Evolutionary conservation across 2,888 invertebrate species (phyloP), one percentile per base, ranked within the genome.

Genomic region (Conops quadrifasciatus): DNA sequence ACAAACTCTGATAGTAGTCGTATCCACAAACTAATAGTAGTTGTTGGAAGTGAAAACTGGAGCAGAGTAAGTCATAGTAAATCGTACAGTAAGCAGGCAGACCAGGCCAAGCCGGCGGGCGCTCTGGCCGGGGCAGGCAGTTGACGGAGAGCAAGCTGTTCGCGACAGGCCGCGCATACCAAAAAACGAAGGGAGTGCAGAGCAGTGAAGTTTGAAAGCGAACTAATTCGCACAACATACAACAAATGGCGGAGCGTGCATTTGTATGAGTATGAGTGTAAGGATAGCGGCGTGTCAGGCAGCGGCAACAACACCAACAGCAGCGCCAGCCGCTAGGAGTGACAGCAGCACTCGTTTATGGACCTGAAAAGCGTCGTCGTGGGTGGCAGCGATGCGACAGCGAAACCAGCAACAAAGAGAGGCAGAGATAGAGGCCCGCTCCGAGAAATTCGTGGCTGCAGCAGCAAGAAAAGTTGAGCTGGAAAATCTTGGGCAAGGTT

Each of bases 401-500:
- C 36, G 9, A 36, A 7, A 36, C 36, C n/a, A n/a, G n/a, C n/a
- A n/a, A n/a, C n/a, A n/a, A 36, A 36, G 9, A 36, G 36, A 36
- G 36, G 36, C 5, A 36, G 36, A 9, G 36, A 36, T 36, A 9
- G 36, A 9, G 36, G 36, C 9, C 4, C 5, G 36, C 5, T 36
- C 36, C 5, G 36, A 7, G 9, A 36, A 36, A 36, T 36, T 36
- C 9, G 15, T 5, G 13, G 30, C 65, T n/a, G 21, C 21, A 51
- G 28, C 19, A 49, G 19, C 53, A 49, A 36, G 53, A 24, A 36
- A 59, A 63, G 49, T 36, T 36, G 15, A 51, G 36, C 53, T 53
- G 64, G 56, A 64, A 49, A 60, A 65, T 66, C 47, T 62, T 47
- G 71, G 56, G 26, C 71, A 70, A 73, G 76, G 76, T 76, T 75